Evolutionary conservation across 2,113 vertebrate species (phyloP), one percentile per base, ranked within the genome.

Genomic region (Heterochromis multidens): DNA sequence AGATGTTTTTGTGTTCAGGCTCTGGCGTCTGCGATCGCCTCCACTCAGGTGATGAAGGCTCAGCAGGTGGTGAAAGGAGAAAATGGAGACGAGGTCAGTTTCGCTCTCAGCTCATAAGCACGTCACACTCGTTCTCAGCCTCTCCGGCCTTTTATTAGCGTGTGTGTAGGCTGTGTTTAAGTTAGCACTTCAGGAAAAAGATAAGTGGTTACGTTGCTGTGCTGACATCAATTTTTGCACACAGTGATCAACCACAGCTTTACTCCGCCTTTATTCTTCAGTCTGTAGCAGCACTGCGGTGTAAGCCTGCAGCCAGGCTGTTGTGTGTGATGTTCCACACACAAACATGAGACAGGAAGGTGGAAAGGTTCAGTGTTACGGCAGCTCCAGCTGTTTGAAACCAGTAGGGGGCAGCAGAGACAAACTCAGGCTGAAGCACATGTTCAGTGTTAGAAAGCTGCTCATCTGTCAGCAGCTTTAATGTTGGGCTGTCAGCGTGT

Each of bases 61-160:
- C 97, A 98, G 89, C 98, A 98, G 95, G 97, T 99, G 87, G 96
- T 98, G 91, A 99, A 97, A 90, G 96, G 96, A 59, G 97, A 98
- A 76, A 94, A 94, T 61, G 98, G 98, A 78, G 96, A 98, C 57
- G 98, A 99, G 97, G 97, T 98, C 92, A 94, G 95, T 88, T 40
- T 59, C 2, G 4, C 23, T 49, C 40, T 29, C 25, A 1, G 40
- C 65, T 46, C 23, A 1, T 27, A 25, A 3, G 3, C 35, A 16
- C 13, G 1, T 70, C n/a, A 3, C 37, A 3, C 37, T 27, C 14
- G 21, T 14, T 67, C 63, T 17, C 0, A 1, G 46, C 46, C 46
- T 49, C 46, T 16, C 14, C 16, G 2, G 46, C 46, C 1, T 17
- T 17, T 49, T 17, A 19, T 52, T 52, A 52, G 49, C 17, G 3